phyloP scores from a whole-genome alignment of 2,797 vertebrate genomes.

The Cygnus olor region DNA sequence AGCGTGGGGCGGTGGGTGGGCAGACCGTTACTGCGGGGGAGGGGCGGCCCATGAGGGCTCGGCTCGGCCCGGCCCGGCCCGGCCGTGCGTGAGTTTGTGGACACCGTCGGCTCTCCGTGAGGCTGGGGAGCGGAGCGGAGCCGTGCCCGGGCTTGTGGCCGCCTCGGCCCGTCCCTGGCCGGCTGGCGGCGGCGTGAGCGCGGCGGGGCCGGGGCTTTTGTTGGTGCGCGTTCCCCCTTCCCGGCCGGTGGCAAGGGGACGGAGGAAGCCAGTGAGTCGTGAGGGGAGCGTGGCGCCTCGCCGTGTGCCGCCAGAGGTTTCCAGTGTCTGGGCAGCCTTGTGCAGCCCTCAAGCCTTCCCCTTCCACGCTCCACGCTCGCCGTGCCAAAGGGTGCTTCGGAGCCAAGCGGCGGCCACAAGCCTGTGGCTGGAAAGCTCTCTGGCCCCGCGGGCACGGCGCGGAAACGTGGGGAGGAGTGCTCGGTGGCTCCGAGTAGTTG shows the following conservation, averaged over 20 bases:
- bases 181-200: neutral
- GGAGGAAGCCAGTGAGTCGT: neutral
- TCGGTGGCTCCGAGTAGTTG: neutral
- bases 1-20: accelerated
- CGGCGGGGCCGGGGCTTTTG: neutral
- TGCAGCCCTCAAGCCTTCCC: neutral
- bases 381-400: neutral
- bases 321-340: neutral
- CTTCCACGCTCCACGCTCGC: neutral
- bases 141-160: neutral
- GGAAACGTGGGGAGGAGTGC: neutral
- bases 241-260: neutral
- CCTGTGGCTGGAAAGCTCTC: neutral
- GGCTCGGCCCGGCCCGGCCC: too few relatives aligned
- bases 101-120: neutral
- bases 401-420: neutral
- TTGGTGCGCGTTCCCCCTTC: neutral
- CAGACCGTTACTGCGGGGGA: too few relatives aligned
- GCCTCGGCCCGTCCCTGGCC: neutral
- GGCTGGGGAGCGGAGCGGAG: neutral
- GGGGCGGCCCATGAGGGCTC: neutral
- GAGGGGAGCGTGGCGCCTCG: neutral
- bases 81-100: neutral
- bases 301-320: neutral
- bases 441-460: neutral